Evolutionary conservation across 1,140 invertebrate genomes (phyloP).

Genomic region (Pachypsylla venusta): DNA sequence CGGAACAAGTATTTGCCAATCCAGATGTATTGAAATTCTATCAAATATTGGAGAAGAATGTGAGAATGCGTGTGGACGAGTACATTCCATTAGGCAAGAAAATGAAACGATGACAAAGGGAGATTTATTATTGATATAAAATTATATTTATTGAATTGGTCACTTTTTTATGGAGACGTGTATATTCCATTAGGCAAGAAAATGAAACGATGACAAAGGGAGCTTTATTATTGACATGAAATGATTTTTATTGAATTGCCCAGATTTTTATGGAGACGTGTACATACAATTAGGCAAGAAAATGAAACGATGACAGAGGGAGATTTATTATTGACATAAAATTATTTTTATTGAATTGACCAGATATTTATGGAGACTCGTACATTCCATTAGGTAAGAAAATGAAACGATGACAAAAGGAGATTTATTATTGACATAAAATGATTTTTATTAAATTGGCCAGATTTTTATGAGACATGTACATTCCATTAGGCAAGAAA

Average conservation of each 20-base stretch:
- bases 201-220: slow-evolving; percentile 2
- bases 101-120: slow-evolving; percentile 2
- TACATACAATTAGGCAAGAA: slow-evolving; percentile 45
- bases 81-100: slow-evolving; percentile 45
- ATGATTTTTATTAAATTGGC: too few species aligned
- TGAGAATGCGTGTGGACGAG: slow-evolving; percentile 41
- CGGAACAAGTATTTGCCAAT: slow-evolving; percentile 75
- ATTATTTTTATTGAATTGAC: too few species aligned
- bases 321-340: too few species aligned
- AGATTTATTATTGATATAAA: too few species aligned
- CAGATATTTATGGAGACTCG: slow-evolving; percentile 42
- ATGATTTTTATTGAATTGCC: too few species aligned
- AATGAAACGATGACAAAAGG: slow-evolving; percentile 2
- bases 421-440: too few species aligned
- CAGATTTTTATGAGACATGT: too few species aligned
- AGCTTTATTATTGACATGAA: too few species aligned
- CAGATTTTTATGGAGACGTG: slow-evolving; percentile 42
- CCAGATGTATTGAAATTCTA: slow-evolving; percentile 75
- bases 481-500: slow-evolving; percentile 45
- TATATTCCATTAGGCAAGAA: slow-evolving; percentile 45
- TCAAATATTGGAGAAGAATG: slow-evolving; percentile 40
- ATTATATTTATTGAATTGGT: too few species aligned
- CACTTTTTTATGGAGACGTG: slow-evolving; percentile 42
- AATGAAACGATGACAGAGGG: slow-evolving; percentile 2
- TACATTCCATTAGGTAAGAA: slow-evolving; percentile 45